Percentiles rank a stretch among this genome's conserved stretches.
These are phyloP conservation scores for Cactoblastis cactorum DNA, from an alignment of 2,888 invertebrate genomes.

Conservation along the genomic window DNA sequence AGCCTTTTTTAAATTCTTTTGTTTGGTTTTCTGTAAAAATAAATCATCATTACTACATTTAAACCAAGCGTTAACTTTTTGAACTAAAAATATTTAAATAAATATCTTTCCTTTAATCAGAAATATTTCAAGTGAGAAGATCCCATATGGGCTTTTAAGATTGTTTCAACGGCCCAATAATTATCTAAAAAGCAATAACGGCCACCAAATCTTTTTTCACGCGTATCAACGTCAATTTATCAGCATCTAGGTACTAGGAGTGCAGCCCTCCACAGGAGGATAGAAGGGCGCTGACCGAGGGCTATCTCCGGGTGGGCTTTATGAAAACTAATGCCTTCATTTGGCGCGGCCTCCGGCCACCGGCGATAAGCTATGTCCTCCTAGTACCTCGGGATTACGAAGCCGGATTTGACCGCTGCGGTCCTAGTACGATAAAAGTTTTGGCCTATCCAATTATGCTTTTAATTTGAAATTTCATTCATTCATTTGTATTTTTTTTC, in stretches of 20 bases:
- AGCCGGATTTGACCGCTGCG: constrained; percentile 48
- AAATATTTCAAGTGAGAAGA: too few relatives aligned
- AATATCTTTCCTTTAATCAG: too few relatives aligned
- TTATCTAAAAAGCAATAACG: constrained; percentile 9
- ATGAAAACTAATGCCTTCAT: constrained; percentile 79
- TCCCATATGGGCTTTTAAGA: not conserved
- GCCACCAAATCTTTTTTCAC: constrained; percentile 9
- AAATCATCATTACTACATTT: too few relatives aligned
- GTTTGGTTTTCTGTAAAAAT: too few relatives aligned
- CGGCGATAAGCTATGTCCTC: constrained; percentile 72
- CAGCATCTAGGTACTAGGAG: constrained; percentile 42
- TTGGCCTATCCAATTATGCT: constrained; percentile 46
- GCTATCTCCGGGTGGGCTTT: constrained; percentile 67
- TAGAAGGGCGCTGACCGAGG: constrained; percentile 48
- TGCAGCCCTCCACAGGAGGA: constrained; percentile 42
- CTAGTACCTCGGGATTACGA: constrained; percentile 69
- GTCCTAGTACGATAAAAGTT: constrained; percentile 62
- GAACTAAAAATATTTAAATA: too few relatives aligned
- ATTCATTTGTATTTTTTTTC: not conserved
- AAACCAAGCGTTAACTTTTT: too few relatives aligned
- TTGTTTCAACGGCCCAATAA: not conserved
- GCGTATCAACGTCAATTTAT: constrained; percentile 49
- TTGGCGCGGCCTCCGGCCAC: constrained; percentile 62
- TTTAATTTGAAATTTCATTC: constrained; percentile 53
- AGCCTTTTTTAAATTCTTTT: too few relatives aligned